Evolutionary conservation across 1,140 invertebrate genomes (phyloP), one percentile per base, ranked within the genome.

Genomic region (Calosoma granatense): DNA sequence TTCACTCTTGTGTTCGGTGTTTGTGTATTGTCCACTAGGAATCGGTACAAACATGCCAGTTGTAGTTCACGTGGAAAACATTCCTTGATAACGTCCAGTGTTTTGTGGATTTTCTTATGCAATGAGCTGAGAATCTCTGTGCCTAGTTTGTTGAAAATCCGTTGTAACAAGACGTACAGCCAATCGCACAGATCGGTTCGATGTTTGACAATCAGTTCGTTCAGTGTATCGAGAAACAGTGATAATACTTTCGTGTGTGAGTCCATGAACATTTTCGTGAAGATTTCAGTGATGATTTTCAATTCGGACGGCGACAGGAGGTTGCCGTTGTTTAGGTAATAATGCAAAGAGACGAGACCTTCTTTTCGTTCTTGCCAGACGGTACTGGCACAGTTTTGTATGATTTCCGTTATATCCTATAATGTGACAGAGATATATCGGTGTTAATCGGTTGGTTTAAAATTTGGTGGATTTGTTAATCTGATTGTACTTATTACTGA

Each of bases 221-320:
- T 88, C 15, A 97, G 78, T 0, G 92, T 90, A 65, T 97, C 94
- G 63, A 97, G 73, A 74, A 97, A 94, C 56, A 97, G 74, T 52
- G 88, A 90, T 72, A 97, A 93, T 51, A 96, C 90, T 75, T 97
- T 97, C 1, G 91, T 95, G 70, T 96, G 92, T n/a, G 92, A 90
- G 72, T 97, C 94, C 81, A 94, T 92, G 66, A 97, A 96, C 90
- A 97, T 94, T 76, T 92, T 90, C 43, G 90, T 89, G 67, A 96
- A 92, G 59, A 94, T 87, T 64, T 97, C 93, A 0, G 90, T 92
- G 4, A 94, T 79, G 61, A 86, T 81, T 47, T 84, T 83, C 26
- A 94, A 74, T 67, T 94, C 88, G 1, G 81, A 76, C 1, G 79
- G 74, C 9, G 78, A 79, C 3, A 95, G 74, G 15, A 76, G 78